Evolutionary conservation across 2,888 invertebrate genomes (phyloP).

Genomic region (Spisula subtruncata): DNA sequence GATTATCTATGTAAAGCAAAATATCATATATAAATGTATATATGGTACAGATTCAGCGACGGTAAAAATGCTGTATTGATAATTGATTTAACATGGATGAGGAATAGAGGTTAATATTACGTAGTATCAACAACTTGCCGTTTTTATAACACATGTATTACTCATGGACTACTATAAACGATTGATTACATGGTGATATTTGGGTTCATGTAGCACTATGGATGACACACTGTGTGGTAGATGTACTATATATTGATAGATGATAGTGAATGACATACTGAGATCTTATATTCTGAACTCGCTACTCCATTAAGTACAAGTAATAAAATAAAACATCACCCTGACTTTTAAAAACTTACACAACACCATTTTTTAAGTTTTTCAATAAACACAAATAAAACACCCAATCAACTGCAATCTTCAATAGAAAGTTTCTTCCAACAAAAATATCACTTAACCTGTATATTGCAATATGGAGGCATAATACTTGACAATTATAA

Average conservation of each 20-base stretch:
- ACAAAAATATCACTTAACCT: not conserved
- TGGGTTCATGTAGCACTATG: slow-evolving; percentile 18
- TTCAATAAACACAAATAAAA: not conserved
- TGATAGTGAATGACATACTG: slow-evolving; percentile 22
- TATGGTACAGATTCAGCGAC: not conserved
- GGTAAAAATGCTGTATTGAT: not conserved
- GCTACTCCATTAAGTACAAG: slow-evolving; percentile 6
- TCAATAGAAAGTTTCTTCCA: not conserved
- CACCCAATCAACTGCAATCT: not conserved
- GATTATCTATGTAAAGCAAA: not conserved
- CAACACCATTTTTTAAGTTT: not conserved
- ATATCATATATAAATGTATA: not conserved
- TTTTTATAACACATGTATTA: not conserved
- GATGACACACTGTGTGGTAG: slow-evolving; percentile 16
- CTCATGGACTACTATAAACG: not conserved
- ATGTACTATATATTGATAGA: slow-evolving; percentile 24
- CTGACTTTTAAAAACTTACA: slow-evolving; percentile 3
- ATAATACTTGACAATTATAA: not conserved
- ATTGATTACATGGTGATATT: not conserved
- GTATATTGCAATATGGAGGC: not conserved
- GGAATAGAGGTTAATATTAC: not conserved
- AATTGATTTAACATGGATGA: not conserved
- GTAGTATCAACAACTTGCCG: not conserved
- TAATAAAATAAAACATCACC: slow-evolving; percentile 21
- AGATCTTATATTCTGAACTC: slow-evolving; percentile 45